Base-by-base conservation (phyloP, 1,140 invertebrate genomes). In the Mya arenaria region DNA sequence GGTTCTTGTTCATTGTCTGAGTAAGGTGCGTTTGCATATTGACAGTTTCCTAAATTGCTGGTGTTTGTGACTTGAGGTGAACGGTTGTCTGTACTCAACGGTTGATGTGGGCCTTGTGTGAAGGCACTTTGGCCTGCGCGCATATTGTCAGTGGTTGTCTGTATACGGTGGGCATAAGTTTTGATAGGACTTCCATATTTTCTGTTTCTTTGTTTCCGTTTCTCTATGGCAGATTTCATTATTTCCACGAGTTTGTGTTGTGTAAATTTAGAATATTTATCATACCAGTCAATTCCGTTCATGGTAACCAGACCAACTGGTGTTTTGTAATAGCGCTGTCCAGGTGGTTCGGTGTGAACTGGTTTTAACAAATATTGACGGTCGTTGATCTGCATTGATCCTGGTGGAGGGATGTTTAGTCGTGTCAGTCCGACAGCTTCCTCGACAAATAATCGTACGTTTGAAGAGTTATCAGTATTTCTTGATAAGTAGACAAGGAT, bases 221-320 rank as follows among this genome's bases (percentile, higher is more conserved):
- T 17, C 0, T 6, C 25, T 10, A 78, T 34, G 17, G 75, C 75
- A 2, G 5, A 17, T 34, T 19, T 30, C 30, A 78, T 30, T 28
- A 68, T 5, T 0, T 4, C 19, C 25, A 37, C 19, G 13, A 78
- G 66, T n/a, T 78, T 17, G 37, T 68, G 25, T 30, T 8, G 8
- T 25, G 75, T 78, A 48, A 68, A 34, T 25, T 4, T 1, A 8
- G 75, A 78, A 13, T 19, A 62, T 66, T 34, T 66, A 25, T 78
- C 75, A 28, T 66, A 78, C 75, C 75, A 78, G 30, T 78, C 44
- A 28, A 78, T 78, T 48, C 75, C 75, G 28, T 58, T 68, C 23
- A 78, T 23, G 8, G 60, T 78, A 6, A 56, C n/a, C 41, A 78
- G 41, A 4, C 75, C 63, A 19, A 78, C 17, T 15, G 75, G 75